These are phyloP conservation scores for Hirudinaria manillensis DNA, from an alignment of 2,888 invertebrate genomes.

Conservation along the genomic window DNA sequence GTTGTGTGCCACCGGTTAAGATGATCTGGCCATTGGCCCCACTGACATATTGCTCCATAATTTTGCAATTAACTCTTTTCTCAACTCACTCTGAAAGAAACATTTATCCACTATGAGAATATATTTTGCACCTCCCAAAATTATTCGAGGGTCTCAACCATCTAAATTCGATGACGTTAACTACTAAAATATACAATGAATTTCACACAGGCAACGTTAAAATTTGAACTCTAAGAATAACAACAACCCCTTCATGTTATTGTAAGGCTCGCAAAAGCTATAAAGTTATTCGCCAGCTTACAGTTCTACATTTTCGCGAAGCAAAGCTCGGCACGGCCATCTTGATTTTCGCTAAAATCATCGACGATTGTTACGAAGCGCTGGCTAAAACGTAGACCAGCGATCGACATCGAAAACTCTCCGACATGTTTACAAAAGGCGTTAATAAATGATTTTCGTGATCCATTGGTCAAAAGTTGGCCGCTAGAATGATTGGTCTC, in stretches of 20 bases:
- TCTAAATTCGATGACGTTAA: too few species aligned
- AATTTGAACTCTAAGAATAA: too few species aligned
- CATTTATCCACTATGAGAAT: not conserved
- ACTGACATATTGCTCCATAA: conserved; percentile 32
- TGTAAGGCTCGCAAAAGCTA: too few species aligned
- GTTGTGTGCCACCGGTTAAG: conserved; percentile 19
- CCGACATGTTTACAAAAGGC: conserved; percentile 10
- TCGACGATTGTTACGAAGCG: not conserved
- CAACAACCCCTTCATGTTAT: too few species aligned
- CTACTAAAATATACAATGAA: too few species aligned
- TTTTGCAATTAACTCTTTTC: not conserved
- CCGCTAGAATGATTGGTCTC: conserved; percentile 27
- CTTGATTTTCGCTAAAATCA: not conserved
- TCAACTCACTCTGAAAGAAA: conserved; percentile 8
- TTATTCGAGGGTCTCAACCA: too few species aligned
- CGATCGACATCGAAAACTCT: not conserved
- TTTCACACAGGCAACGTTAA: too few species aligned
- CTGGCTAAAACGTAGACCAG: conserved; percentile 5
- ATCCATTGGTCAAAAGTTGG: conserved; percentile 20
- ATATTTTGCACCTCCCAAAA: too few species aligned
- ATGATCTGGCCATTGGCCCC: conserved; percentile 28
- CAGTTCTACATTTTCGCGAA: not conserved
- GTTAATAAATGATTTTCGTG: conserved; percentile 19
- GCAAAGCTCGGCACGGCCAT: conserved; percentile 2
- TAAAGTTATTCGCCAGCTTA: too few species aligned